These are phyloP conservation scores for Bovichtus diacanthus DNA, from an alignment of 2,797 vertebrate species.

Conservation along the genomic window DNA sequence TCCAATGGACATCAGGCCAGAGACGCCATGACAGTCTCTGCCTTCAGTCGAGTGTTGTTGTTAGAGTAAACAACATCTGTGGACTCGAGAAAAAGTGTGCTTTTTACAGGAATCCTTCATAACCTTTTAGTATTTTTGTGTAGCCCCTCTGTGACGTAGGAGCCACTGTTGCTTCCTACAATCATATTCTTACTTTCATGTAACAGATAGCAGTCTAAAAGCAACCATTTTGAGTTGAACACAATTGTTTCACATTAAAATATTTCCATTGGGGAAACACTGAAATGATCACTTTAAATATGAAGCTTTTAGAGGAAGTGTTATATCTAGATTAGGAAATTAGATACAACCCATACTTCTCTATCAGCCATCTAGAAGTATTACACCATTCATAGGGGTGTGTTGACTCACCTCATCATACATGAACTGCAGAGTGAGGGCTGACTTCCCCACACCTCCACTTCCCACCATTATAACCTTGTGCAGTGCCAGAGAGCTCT, in stretches of 20 bases:
- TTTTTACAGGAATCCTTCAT: not conserved
- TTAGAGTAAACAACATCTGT: conserved; percentile 12
- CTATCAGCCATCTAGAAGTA: not conserved
- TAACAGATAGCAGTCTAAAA: not conserved
- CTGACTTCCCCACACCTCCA: conserved; percentile 97
- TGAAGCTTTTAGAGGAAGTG: not conserved
- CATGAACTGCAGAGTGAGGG: conserved; percentile 98
- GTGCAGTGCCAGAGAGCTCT: conserved; percentile 96
- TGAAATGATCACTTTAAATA: not conserved
- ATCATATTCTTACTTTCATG: not conserved
- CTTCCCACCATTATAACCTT: conserved; percentile 99
- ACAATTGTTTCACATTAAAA: not conserved
- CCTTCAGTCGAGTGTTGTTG: not conserved
- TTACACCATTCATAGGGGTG: not conserved
- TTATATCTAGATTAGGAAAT: not conserved
- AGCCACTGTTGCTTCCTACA: not conserved
- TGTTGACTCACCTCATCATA: conserved; percentile 93
- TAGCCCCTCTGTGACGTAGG: not conserved
- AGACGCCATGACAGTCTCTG: not conserved
- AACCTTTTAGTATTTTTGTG: not conserved
- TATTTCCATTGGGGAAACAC: not conserved
- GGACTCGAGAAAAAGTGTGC: not conserved
- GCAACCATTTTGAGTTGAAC: not conserved
- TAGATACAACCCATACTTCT: not conserved
- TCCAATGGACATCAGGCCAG: conserved; percentile 4